Conservation (phyloP, 1,140 invertebrate species). For the Zaprionus africanus region DNA sequence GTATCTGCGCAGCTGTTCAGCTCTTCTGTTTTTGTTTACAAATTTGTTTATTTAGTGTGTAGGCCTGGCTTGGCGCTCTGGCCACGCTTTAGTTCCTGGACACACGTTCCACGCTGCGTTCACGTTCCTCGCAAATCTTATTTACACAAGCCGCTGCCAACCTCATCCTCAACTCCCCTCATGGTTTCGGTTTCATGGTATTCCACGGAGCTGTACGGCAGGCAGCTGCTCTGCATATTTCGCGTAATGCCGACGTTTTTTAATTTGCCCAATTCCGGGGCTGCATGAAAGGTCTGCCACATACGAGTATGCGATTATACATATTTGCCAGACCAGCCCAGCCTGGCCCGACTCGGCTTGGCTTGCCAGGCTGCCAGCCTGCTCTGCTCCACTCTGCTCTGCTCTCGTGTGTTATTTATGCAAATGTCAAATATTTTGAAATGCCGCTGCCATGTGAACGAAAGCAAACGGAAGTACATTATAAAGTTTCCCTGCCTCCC, state of each 20-base stretch:
- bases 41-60: slow-evolving; percentile 72
- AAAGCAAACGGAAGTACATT: slow-evolving; percentile 79
- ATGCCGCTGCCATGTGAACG: slow-evolving; percentile 77
- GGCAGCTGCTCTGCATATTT: slow-evolving; percentile 59
- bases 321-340: slow-evolving; percentile 28
- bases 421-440: slow-evolving; percentile 82
- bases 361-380: slow-evolving; percentile 3
- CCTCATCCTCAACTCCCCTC: background rate
- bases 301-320: slow-evolving; percentile 21
- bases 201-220: slow-evolving; percentile 53
- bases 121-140: slow-evolving; percentile 63
- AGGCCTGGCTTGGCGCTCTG: slow-evolving; percentile 45
- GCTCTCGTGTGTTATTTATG: slow-evolving; percentile 70
- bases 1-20: background rate
- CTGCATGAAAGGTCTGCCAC: slow-evolving; percentile 56
- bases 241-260: slow-evolving; percentile 44
- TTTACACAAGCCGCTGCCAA: slow-evolving; percentile 45
- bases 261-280: slow-evolving; percentile 68
- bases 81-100: slow-evolving; percentile 4
- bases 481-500: slow-evolving; percentile 57
- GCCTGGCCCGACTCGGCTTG: background rate
- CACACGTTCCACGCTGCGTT: slow-evolving; percentile 6
- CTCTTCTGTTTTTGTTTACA: slow-evolving; percentile 50
- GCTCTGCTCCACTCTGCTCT: slow-evolving; percentile 4
- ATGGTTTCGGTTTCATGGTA: slow-evolving; percentile 34